These are phyloP conservation scores for Ichneumoninae sp. DNA, from an alignment of 2,888 invertebrate species.

Conservation along the genomic window DNA sequence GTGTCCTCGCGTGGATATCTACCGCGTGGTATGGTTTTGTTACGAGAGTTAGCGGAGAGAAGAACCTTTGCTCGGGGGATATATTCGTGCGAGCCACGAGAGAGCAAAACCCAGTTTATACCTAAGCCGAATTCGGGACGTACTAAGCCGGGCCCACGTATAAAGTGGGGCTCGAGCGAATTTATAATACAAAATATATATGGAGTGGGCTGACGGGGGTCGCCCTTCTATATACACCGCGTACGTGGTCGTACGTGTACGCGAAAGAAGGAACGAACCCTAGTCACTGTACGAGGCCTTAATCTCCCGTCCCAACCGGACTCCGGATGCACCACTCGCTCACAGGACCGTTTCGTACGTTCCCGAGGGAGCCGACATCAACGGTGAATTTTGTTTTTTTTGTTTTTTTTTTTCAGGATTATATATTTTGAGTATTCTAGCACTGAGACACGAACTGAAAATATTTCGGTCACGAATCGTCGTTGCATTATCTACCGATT, in stretches of 20 bases:
- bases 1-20: conserved; percentile 57
- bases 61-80: conserved; percentile 30
- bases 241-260: conserved; percentile 40
- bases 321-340: conserved; percentile 66
- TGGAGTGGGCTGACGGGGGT: conserved; percentile 70
- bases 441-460: conserved; percentile 33
- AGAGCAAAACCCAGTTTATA: conserved; percentile 66
- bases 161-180: conserved; percentile 78
- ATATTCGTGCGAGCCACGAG: conserved; percentile 27
- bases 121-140: conserved; percentile 68
- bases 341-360: conserved; percentile 35
- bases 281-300: conserved; percentile 54
- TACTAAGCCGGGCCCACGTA: conserved; percentile 77
- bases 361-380: conserved; percentile 62
- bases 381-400: conserved; percentile 48
- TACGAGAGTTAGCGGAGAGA: conserved; percentile 37
- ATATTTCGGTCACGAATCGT: conserved; percentile 23
- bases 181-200: conserved; percentile 79
- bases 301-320: conserved; percentile 68
- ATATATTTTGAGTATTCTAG: conserved; percentile 43
- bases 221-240: conserved; percentile 34
- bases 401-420: conserved; percentile 52
- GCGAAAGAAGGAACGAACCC: conserved; percentile 59
- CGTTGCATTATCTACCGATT: conserved; percentile 13
- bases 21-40: conserved; percentile 53